Conservation (phyloP, 1,140 invertebrate genomes). For the Pomacea maculata region DNA sequence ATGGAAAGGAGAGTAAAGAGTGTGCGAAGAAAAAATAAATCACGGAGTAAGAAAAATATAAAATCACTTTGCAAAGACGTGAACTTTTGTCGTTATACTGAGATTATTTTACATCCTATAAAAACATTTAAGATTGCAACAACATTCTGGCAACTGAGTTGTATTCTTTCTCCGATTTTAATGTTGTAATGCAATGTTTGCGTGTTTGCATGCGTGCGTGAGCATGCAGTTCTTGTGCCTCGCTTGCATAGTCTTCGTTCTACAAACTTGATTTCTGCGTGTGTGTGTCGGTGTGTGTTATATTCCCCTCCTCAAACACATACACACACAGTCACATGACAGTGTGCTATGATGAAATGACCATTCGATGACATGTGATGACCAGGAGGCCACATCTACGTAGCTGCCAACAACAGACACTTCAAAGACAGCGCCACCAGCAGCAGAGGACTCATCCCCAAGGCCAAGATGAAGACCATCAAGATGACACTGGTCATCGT, state of each 20-base stretch:
- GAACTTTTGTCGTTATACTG: background rate
- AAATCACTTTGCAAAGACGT: background rate
- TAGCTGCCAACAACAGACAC: slow-evolving; percentile 23
- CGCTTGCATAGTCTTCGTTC: too few relatives aligned
- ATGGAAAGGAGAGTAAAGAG: background rate
- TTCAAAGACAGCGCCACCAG: slow-evolving; percentile 29
- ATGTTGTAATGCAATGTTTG: background rate
- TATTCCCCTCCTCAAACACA: background rate
- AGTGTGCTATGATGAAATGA: background rate
- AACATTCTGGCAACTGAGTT: background rate
- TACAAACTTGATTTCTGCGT: background rate
- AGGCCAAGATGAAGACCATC: slow-evolving; percentile 93
- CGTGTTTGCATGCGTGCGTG: background rate
- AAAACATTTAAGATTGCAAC: background rate
- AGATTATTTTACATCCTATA: background rate
- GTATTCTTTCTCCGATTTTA: background rate
- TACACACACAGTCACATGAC: background rate
- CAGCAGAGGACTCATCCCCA: slow-evolving; percentile 83
- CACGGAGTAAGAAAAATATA: background rate
- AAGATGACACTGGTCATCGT: slow-evolving; percentile 97
- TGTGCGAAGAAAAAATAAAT: background rate
- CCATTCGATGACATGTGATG: background rate
- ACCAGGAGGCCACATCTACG: slow-evolving; percentile 29
- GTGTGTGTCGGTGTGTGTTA: too few relatives aligned
- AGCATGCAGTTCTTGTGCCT: too few relatives aligned